These are phyloP conservation scores for Gobiocypris rarus DNA, from an alignment of 2,113 vertebrate species.

Conservation along the genomic window DNA sequence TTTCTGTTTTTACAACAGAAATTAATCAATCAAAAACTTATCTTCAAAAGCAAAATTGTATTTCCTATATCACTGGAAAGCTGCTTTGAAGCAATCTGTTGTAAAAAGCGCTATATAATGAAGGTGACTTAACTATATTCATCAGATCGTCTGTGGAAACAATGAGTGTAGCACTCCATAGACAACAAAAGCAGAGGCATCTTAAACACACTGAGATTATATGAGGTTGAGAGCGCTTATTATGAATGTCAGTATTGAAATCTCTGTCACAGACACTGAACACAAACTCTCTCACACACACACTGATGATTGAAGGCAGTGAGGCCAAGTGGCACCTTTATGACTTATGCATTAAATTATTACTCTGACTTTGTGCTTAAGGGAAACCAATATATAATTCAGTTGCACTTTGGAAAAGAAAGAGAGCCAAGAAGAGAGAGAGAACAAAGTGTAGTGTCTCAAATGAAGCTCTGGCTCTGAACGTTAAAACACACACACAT, in stretches of 20 bases:
- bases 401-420: constrained; percentile 15
- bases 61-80: too few species aligned
- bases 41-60: too few species aligned
- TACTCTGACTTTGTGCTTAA: constrained; percentile 47
- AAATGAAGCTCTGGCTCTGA: not conserved
- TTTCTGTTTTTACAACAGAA: too few species aligned
- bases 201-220: not conserved
- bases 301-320: not conserved
- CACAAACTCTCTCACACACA: constrained; percentile 21
- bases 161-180: not conserved
- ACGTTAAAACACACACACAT: not conserved
- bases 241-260: not conserved
- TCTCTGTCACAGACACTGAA: not conserved
- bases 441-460: not conserved
- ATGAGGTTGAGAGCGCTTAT: not conserved
- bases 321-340: constrained; percentile 33
- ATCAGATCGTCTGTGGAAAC: not conserved
- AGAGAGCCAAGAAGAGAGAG: not conserved
- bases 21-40: too few species aligned
- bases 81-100: too few species aligned
- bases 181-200: not conserved
- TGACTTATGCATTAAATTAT: constrained; percentile 40
- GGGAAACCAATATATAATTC: constrained; percentile 46
- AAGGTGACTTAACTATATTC: too few species aligned
- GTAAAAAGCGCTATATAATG: too few species aligned